Conservation (phyloP, 2,797 vertebrate species). For the Pygocentrus nattereri region DNA sequence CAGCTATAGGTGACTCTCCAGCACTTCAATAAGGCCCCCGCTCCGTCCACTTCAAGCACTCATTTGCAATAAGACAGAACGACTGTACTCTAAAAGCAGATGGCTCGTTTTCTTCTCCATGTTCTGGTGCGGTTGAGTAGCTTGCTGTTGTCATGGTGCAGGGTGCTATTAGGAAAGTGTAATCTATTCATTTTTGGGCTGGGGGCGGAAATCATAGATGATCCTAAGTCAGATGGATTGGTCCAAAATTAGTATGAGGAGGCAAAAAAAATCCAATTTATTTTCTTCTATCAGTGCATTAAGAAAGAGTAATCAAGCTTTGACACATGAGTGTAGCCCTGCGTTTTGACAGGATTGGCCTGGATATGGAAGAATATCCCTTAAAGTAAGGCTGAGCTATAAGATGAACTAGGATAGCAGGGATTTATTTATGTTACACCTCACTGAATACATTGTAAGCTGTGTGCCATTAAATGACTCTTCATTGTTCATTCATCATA, state of each 20-base stretch:
- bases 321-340: conserved; percentile 23
- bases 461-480: background rate
- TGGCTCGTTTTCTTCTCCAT: conserved; percentile 1
- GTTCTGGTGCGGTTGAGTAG: background rate
- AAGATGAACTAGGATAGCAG: background rate
- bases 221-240: conserved; percentile 31
- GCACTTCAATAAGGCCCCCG: background rate
- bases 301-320: conserved; percentile 31
- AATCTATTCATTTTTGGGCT: conserved; percentile 27
- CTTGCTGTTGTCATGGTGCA: conserved; percentile 1
- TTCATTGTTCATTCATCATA: conserved; percentile 3
- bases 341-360: conserved; percentile 33
- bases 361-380: conserved; percentile 19
- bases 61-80: conserved; percentile 7
- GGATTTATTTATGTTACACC: conserved; percentile 29
- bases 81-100: conserved; percentile 2
- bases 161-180: conserved; percentile 4
- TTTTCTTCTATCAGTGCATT: conserved; percentile 35
- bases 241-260: conserved; percentile 22
- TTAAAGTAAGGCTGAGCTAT: background rate
- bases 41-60: background rate
- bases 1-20: background rate
- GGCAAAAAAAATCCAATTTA: conserved; percentile 13
- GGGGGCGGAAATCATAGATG: conserved; percentile 5
- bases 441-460: conserved; percentile 7